Evolutionary conservation across 2,888 invertebrate species (phyloP).

Genomic region (Nycteola revayana): DNA sequence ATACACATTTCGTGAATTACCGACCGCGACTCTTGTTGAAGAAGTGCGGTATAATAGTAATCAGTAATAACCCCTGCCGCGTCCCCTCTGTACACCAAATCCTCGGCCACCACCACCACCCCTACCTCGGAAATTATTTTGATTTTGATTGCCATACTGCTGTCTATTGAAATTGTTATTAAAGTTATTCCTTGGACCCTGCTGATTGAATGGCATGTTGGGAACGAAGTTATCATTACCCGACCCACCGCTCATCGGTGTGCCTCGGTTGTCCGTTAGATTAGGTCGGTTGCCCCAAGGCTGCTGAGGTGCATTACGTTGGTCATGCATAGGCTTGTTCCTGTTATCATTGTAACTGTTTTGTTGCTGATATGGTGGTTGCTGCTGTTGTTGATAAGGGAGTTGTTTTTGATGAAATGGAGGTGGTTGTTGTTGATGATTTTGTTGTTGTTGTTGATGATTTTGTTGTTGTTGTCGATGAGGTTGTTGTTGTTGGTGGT

Average conservation of each 20-base stretch:
- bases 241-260: conserved; percentile 11
- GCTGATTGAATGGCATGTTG: conserved; percentile 30
- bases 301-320: conserved; percentile 1
- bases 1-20: too few relatives aligned
- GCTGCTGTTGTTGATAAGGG: neutral
- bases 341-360: conserved; percentile 3
- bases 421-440: conserved; percentile 1
- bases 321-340: conserved; percentile 9
- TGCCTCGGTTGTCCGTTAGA: conserved; percentile 15
- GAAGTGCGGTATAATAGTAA: too few relatives aligned
- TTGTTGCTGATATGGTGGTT: conserved; percentile 7
- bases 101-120: conserved; percentile 39
- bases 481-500: conserved; percentile 7
- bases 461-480: conserved; percentile 9
- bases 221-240: conserved; percentile 18
- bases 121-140: conserved; percentile 39
- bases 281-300: conserved; percentile 13
- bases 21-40: too few relatives aligned
- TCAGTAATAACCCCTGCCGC: conserved; percentile 46
- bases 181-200: conserved; percentile 44
- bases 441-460: conserved; percentile 1
- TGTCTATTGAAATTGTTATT: conserved; percentile 35
- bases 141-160: conserved; percentile 40
- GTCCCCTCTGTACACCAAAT: conserved; percentile 33
- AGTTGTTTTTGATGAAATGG: conserved; percentile 2